Conservation (phyloP, 1,140 invertebrate genomes). For the Glossosoma conforme region DNA sequence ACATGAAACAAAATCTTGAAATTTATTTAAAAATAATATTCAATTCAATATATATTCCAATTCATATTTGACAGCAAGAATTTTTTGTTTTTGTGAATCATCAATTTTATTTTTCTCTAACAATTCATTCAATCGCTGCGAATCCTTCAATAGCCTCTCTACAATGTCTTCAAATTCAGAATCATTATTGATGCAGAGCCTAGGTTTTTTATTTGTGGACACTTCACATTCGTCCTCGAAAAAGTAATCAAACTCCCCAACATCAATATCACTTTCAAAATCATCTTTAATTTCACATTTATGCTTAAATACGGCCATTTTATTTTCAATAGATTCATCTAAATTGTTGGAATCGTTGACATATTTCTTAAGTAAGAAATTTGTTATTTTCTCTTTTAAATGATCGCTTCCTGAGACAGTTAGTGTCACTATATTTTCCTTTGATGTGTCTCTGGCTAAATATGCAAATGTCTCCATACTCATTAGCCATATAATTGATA, state of each 20-base stretch:
- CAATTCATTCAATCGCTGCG: neutral
- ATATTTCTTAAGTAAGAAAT: constrained; percentile 7
- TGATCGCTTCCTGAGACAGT: constrained; percentile 4
- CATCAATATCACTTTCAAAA: neutral
- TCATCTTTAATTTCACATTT: neutral
- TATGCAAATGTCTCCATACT: constrained; percentile 14
- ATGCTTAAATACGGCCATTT: neutral
- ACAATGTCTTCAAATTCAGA: neutral
- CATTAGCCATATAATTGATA: neutral
- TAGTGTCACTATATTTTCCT: constrained; percentile 8
- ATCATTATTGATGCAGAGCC: neutral
- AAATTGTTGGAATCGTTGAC: neutral
- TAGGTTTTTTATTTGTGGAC: constrained; percentile 3
- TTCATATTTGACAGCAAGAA: neutral
- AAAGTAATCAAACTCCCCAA: constrained; percentile 5
- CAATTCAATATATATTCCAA: neutral
- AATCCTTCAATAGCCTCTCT: neutral
- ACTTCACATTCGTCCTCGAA: constrained; percentile 3
- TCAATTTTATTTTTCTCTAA: neutral
- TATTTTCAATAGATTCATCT: neutral
- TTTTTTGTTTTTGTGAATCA: neutral
- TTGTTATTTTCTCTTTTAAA: constrained; percentile 6
- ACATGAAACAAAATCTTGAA: neutral
- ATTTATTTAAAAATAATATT: neutral
- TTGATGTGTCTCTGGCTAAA: constrained; percentile 11